Conservation (phyloP, 2,113 vertebrate species). For the Indicator maculatus region DNA sequence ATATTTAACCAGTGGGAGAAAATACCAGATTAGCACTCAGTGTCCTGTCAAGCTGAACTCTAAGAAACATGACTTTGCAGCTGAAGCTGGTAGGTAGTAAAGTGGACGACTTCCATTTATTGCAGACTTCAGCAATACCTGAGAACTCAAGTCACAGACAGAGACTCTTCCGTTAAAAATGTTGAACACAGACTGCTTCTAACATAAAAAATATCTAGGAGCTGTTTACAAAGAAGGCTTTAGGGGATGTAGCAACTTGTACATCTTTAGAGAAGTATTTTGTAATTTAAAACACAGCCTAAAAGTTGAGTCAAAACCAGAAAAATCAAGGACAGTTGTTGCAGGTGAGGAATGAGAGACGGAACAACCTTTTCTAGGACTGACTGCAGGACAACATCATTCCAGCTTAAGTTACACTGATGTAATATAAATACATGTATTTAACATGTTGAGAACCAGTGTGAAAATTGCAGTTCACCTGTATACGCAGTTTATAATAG, state of each 20-base stretch:
- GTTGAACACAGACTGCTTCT: background rate
- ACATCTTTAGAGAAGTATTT: background rate
- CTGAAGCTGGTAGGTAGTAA: background rate
- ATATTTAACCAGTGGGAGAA: background rate
- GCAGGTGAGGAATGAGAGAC: background rate
- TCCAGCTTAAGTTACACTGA: background rate
- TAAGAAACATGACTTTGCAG: background rate
- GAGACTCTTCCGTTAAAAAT: background rate
- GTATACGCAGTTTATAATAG: background rate
- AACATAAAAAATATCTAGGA: background rate
- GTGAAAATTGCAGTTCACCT: background rate
- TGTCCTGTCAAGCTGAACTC: background rate
- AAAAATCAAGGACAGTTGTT: background rate
- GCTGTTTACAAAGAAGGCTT: background rate
- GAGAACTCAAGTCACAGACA: background rate
- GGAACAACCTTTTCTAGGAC: background rate
- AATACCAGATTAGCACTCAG: background rate
- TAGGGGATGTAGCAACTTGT: background rate
- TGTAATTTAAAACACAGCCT: background rate
- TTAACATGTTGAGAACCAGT: background rate
- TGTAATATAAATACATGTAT: background rate
- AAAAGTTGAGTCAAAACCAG: background rate
- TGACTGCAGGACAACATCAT: background rate
- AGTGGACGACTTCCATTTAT: background rate
- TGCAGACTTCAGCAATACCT: background rate